These are phyloP conservation scores for Spheniscus mendiculus DNA, from an alignment of 2,113 vertebrate species.

Conservation along the genomic window DNA sequence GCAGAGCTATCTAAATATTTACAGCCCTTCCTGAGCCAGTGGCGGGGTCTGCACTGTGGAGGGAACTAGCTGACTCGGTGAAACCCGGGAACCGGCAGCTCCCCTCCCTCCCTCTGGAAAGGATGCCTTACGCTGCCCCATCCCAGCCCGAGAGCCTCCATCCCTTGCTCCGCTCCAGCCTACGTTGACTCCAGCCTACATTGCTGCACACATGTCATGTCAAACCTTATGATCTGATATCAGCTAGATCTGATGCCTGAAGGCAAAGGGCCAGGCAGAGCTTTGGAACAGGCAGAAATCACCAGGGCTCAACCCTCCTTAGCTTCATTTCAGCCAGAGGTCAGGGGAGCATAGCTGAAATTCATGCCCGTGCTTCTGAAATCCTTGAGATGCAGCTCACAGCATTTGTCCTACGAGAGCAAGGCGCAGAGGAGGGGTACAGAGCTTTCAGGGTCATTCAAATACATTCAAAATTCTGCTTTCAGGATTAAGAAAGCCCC, in stretches of 20 bases:
- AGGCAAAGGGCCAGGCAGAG: not conserved
- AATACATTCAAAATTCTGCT: not conserved
- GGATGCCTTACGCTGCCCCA: not conserved
- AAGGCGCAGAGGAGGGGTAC: not conserved
- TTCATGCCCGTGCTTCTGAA: not conserved
- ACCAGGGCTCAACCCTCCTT: not conserved
- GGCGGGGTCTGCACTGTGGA: not conserved
- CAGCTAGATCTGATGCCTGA: not conserved
- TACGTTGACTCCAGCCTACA: not conserved
- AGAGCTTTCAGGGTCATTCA: not conserved
- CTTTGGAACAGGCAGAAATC: not conserved
- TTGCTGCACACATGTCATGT: not conserved
- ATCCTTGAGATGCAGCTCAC: not conserved
- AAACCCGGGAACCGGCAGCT: not conserved
- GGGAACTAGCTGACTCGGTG: not conserved
- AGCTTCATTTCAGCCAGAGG: not conserved
- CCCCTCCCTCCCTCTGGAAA: not conserved
- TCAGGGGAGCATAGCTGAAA: not conserved
- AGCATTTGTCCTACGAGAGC: not conserved
- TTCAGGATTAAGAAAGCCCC: not conserved
- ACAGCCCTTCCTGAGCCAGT: not conserved
- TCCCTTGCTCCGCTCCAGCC: not conserved
- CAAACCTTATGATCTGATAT: too few species aligned
- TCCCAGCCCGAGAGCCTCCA: not conserved
- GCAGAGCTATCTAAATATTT: constrained; percentile 18